phyloP scores from a whole-genome alignment of 2,113 vertebrate species.

The Callospermophilus lateralis region DNA sequence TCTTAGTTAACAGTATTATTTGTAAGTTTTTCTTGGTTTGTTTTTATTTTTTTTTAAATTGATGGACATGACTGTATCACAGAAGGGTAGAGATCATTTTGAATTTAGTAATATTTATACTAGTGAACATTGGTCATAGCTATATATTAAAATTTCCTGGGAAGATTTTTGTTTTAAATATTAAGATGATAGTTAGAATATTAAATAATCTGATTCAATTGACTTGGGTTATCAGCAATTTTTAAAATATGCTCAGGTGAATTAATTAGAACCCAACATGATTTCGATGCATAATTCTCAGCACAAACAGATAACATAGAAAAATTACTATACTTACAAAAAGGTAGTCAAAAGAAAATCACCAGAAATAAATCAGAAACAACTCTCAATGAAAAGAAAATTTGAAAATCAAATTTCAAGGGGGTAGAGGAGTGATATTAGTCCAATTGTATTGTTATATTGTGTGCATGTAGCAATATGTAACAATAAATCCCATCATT shows the following conservation, averaged over 20 bases:
- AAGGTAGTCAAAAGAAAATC: conserved; percentile 35
- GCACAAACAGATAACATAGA: background rate
- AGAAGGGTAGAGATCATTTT: background rate
- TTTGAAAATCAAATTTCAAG: background rate
- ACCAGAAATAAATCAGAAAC: background rate
- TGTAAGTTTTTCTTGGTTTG: background rate
- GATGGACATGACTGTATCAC: background rate
- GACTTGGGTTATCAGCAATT: background rate
- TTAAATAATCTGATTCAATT: background rate
- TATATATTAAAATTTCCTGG: background rate
- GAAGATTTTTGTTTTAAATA: background rate
- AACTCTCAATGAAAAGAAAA: background rate
- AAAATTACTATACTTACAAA: background rate
- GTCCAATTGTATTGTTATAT: no score
- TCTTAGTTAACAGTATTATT: background rate
- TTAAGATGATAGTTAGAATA: background rate
- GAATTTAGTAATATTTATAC: background rate
- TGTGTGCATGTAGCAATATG: no score
- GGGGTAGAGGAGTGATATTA: no score
- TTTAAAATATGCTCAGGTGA: background rate
- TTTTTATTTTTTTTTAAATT: background rate
- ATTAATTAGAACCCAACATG: background rate
- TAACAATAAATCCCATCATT: no score
- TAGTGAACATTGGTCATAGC: background rate
- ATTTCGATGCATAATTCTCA: background rate